Evolutionary conservation across 2,113 vertebrate species (phyloP).

Genomic region (Hemiscyllium ocellatum): DNA sequence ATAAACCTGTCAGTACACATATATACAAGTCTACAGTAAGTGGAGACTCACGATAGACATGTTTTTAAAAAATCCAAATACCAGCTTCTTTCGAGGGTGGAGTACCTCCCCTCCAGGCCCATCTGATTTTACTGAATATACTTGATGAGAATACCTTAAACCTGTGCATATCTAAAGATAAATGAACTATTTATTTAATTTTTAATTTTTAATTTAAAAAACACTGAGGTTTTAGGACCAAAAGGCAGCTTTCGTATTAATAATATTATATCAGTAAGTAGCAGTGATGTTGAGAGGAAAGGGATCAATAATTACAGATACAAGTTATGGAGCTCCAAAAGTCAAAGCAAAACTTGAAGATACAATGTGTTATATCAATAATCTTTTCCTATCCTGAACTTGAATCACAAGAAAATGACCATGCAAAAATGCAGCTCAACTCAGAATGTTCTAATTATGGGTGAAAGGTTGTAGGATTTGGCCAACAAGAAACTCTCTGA

Average conservation of each 20-base stretch:
- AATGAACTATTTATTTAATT: background rate
- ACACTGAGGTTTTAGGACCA: background rate
- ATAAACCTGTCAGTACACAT: conserved; percentile 3
- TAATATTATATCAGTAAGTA: background rate
- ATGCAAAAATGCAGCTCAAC: background rate
- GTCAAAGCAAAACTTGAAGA: background rate
- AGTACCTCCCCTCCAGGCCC: background rate
- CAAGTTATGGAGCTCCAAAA: background rate
- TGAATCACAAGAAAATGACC: background rate
- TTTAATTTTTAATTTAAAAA: background rate
- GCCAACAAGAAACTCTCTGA: conserved; percentile 4
- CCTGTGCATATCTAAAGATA: background rate
- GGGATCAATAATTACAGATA: background rate
- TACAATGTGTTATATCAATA: background rate
- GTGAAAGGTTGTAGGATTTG: background rate
- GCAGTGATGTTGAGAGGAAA: background rate
- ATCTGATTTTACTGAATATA: background rate
- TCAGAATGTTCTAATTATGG: background rate
- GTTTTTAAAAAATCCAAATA: background rate
- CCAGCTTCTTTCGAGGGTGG: background rate
- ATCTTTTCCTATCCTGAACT: background rate
- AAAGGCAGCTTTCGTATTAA: background rate
- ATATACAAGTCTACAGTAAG: conserved; percentile 21
- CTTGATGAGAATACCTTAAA: background rate
- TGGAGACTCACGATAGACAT: background rate